A percentile compares a stretch with the other conserved stretches of the same genome.
Evolutionary conservation across 2,113 vertebrate species (phyloP).

Genomic region (Amphiprion ocellaris): DNA sequence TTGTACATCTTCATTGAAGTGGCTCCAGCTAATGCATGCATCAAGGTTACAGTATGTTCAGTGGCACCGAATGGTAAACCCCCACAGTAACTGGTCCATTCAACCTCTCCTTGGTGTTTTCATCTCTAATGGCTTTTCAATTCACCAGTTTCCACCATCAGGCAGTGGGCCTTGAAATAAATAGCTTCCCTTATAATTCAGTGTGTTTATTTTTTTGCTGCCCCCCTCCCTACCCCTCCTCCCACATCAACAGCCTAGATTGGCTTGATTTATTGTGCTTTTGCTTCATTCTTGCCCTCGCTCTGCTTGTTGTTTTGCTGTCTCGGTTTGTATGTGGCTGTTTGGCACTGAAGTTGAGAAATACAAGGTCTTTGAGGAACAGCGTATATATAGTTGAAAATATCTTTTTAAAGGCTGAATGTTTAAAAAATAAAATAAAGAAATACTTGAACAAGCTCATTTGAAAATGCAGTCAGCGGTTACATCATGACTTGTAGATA

Average conservation of each 20-base stretch:
- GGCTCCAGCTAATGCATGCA: conserved; percentile 42
- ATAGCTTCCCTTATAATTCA: conserved; percentile 44
- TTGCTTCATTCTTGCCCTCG: background rate
- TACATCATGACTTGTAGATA: too few relatives aligned
- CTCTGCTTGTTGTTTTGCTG: conserved; percentile 1
- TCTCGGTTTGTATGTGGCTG: background rate
- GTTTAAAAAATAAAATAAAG: too few relatives aligned
- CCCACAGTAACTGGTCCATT: conserved; percentile 53
- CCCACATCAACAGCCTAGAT: conserved; percentile 44
- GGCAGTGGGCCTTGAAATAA: conserved; percentile 58
- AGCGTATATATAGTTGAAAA: too few relatives aligned
- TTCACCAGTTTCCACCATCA: conserved; percentile 46
- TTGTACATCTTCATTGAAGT: conserved; percentile 31
- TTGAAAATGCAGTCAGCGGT: too few relatives aligned
- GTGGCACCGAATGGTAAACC: conserved; percentile 25
- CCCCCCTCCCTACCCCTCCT: background rate
- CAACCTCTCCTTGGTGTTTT: conserved; percentile 54
- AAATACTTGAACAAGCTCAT: too few relatives aligned
- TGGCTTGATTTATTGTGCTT: conserved; percentile 40
- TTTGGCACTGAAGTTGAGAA: conserved; percentile 23
- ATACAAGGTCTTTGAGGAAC: conserved; percentile 29
- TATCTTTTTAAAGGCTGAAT: too few relatives aligned
- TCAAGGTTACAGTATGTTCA: conserved; percentile 40
- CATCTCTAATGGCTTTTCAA: conserved; percentile 60
- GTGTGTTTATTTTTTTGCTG: background rate